Evolutionary conservation across 2,888 invertebrate genomes (phyloP).

Genomic region (Eristalinus aeneus): DNA sequence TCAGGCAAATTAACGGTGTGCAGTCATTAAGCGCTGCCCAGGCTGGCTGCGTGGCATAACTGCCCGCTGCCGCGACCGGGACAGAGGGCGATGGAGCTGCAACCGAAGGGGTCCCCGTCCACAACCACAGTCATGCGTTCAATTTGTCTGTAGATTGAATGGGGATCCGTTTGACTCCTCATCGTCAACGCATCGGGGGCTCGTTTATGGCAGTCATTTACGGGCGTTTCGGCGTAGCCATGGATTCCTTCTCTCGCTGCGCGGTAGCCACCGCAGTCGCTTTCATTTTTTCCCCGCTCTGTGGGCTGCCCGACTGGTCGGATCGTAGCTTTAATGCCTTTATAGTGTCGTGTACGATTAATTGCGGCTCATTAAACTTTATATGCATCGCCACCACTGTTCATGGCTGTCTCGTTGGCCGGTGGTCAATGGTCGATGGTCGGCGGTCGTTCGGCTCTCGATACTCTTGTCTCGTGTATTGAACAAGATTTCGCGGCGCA

Average conservation of each 20-base stretch:
- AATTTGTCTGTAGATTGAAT: constrained; percentile 67
- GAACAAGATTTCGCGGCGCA: not conserved
- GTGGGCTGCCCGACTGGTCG: not conserved
- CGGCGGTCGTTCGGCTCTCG: not conserved
- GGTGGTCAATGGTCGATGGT: not conserved
- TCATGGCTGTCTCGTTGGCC: constrained; percentile 8
- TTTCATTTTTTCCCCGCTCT: not conserved
- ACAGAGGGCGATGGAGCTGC: constrained; percentile 33
- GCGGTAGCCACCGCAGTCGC: not conserved
- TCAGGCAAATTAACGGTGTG: constrained; percentile 67
- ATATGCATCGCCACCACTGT: constrained; percentile 73
- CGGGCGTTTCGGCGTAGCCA: not conserved
- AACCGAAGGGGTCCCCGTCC: not conserved
- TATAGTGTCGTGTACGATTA: constrained; percentile 79
- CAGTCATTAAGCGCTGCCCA: constrained; percentile 57
- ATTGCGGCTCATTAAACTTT: constrained; percentile 81
- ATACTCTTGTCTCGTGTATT: not conserved
- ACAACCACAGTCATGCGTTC: constrained; percentile 46
- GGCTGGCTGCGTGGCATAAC: constrained; percentile 61
- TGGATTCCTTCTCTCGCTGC: constrained; percentile 2
- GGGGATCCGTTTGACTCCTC: constrained; percentile 40
- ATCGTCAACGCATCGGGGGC: constrained; percentile 22
- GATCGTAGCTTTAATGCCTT: constrained; percentile 71
- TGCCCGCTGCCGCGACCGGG: constrained; percentile 29
- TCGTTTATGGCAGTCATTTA: constrained; percentile 38